Conservation (phyloP, 2,888 invertebrate species). For the Latrodectus hesperus region DNA sequence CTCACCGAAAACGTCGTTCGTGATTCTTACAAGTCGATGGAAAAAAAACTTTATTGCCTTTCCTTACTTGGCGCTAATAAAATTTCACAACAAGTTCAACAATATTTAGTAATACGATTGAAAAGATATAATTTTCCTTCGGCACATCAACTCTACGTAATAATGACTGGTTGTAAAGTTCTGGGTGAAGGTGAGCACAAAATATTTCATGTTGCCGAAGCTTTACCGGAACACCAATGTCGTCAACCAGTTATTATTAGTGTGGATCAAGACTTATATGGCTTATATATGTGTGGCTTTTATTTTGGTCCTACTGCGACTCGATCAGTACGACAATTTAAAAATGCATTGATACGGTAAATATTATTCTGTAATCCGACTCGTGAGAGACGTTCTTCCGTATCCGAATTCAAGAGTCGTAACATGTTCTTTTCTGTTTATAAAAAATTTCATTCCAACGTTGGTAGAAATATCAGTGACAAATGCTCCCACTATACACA, state of each 20-base stretch:
- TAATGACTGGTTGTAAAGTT: not conserved
- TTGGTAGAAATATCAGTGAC: not conserved
- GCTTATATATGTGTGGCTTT: no score
- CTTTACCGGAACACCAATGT: not conserved
- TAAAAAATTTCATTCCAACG: no score
- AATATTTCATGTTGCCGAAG: not conserved
- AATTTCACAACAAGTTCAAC: not conserved
- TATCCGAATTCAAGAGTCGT: no score
- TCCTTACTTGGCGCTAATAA: slow-evolving; percentile 4
- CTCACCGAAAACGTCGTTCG: slow-evolving; percentile 20
- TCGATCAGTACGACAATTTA: not conserved
- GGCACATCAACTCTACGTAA: not conserved
- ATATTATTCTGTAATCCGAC: not conserved
- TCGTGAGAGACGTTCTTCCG: no score
- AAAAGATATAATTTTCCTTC: not conserved
- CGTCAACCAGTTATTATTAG: not conserved
- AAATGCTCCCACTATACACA: not conserved
- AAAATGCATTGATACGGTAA: not conserved
- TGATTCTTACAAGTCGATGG: no score
- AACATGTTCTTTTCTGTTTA: no score
- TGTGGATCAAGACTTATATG: not conserved
- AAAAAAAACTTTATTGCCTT: no score
- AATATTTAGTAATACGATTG: not conserved
- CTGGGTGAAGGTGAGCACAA: not conserved
- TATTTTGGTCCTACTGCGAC: not conserved